Evolutionary conservation across 2,888 invertebrate genomes (phyloP), one percentile per base, ranked within the genome.

Genomic region (Formica aserva): DNA sequence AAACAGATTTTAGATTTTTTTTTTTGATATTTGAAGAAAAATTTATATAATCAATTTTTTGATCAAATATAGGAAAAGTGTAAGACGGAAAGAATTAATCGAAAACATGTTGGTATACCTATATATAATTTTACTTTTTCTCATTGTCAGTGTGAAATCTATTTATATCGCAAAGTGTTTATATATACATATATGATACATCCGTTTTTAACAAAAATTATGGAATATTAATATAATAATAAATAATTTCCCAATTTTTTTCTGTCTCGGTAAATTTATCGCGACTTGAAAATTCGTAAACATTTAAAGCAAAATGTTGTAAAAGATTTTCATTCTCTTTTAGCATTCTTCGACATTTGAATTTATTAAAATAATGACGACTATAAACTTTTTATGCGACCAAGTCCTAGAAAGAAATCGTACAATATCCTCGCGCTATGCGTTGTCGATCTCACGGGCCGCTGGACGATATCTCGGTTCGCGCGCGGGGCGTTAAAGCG

Each of bases 401-500:
- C n/a, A 26, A 9, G 13, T 18, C 38, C 9, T 15, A 3, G 29
- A 41, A 15, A 66, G 26, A 69, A 69, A 80, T 60, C 22, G 45
- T 60, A 41, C 22, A 35, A 78, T 78, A 71, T 60, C 48, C 45
- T 62, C 4, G 22, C 32, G 45, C n/a, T 18, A 13, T 38, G 18
- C 52, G 29, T 13, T 26, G 32, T 60, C 71, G 57, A 60, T 69
- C 69, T 69, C 3, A 11, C 41, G 57, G 1, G 29, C n/a, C 69
- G 32, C 3, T 22, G 32, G 15, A 13, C 71, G 72, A 48, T 71
- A 71, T 80, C 57, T 71, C 78, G 45, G 22, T 78, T 57, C 13
- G 8, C 45, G 69, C 38, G 78, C 48, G 45, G 22, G 26, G 55
- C 76, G 66, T 15, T 76, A 62, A 32, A 65, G 66, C 66, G 66